Evolutionary conservation across 1,140 invertebrate species (phyloP), one percentile per base, ranked within the genome.

Genomic region (Drosophila saltans): DNA sequence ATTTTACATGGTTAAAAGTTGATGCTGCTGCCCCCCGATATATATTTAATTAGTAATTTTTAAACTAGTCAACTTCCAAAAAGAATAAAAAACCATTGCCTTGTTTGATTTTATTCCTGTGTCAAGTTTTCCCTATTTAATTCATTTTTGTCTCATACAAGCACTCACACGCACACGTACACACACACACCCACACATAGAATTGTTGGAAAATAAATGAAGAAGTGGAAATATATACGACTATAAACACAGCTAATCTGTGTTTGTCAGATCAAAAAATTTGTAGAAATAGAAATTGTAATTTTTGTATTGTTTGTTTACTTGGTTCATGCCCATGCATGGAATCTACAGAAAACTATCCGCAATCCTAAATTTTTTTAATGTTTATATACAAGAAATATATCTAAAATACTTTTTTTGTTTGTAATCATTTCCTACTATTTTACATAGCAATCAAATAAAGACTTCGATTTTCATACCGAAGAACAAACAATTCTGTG

Each of bases 271-370:
- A 41, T 5, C 24, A 69, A 69, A 69, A 69, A 41, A 64, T 56
- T 63, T 69, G 52, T 66, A 71, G 56, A 64, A 68, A 52, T 75
- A 75, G 58, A 24, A 75, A 45, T 58, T 65, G 57, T 57, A 56
- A 16, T 16, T 16, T 16, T 16, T 16, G 16, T 16, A 16, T 16
- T 48, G 3, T 40, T 40, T 57, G 1, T 56, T 56, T 30, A 30
- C 11, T 58, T 59, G 26, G 8, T 61, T 77, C 74, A 76, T 76
- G 73, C 74, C 55, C 74, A 76, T 76, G 74, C 74, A 76, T 76
- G 74, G 73, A 76, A 56, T 65, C 73, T 59, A 59, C 57, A 64
- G 4, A 36, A 70, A 60, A 70, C 26, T 57, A 57, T 57, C 28
- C 3, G 56, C 56, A 58, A 58, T 58, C 56, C 56, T 57, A 57